Percentiles rank a stretch among this genome's conserved stretches.
Conservation (phyloP, 2,797 vertebrate species). For the Microchirus variegatus region DNA sequence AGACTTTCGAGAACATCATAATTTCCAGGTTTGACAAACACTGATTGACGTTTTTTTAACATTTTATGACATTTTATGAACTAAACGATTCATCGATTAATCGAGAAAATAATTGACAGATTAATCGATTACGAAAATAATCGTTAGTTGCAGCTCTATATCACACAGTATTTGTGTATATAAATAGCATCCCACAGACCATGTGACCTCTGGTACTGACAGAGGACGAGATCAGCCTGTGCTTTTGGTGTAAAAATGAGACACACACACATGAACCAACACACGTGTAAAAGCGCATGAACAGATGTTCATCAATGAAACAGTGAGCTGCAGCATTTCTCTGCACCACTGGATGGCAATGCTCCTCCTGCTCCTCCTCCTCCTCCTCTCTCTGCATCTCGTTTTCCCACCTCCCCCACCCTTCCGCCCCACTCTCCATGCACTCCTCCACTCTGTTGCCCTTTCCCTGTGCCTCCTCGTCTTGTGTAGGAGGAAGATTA, state of each 20-base stretch:
- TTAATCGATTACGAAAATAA: too few species aligned
- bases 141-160: too few species aligned
- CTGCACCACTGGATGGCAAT: constrained; percentile 68
- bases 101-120: too few species aligned
- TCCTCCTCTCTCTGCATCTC: constrained; percentile 4
- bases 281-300: background rate
- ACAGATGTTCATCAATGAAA: constrained; percentile 17
- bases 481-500: constrained; percentile 64
- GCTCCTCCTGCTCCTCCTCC: constrained; percentile 42
- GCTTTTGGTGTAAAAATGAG: too few species aligned
- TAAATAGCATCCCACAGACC: constrained; percentile 2
- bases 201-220: constrained; percentile 11
- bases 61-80: too few species aligned
- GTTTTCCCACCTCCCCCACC: constrained; percentile 6
- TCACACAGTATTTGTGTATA: too few species aligned
- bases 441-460: constrained; percentile 17
- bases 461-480: constrained; percentile 48
- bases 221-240: too few species aligned
- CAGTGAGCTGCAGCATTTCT: constrained; percentile 6
- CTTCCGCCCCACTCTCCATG: constrained; percentile 1
- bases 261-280: background rate
- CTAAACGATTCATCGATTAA: too few species aligned
- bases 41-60: too few species aligned
- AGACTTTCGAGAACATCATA: too few species aligned
- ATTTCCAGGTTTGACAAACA: too few species aligned